These are phyloP conservation scores for Brenthis hecate DNA, from an alignment of 2,888 invertebrate species.

Conservation along the genomic window DNA sequence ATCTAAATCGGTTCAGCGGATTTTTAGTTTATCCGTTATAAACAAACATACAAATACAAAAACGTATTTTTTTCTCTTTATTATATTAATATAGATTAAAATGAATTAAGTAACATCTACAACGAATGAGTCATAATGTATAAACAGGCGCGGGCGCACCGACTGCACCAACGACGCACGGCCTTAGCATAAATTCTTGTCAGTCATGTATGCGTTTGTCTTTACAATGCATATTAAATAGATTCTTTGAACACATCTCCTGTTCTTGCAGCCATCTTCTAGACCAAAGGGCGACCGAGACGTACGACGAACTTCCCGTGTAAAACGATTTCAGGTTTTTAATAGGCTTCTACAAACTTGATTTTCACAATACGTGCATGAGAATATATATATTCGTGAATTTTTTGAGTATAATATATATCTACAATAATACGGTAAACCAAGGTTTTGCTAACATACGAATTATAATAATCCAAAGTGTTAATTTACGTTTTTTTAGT, in stretches of 20 bases:
- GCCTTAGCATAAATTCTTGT: conserved; percentile 44
- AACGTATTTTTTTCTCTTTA: no score
- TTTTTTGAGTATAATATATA: no score
- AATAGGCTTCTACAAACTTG: conserved; percentile 25
- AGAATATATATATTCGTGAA: neutral
- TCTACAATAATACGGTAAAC: no score
- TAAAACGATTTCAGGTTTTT: conserved; percentile 29
- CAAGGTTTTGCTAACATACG: no score
- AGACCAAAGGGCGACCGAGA: conserved; percentile 28
- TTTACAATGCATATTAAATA: conserved; percentile 43
- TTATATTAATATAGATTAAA: no score
- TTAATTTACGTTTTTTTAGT: no score
- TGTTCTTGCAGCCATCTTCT: conserved; percentile 33
- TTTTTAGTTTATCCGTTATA: no score
- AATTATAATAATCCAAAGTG: no score
- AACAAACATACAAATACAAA: no score
- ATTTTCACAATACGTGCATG: neutral
- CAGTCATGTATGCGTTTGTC: conserved; percentile 43
- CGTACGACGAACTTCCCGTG: conserved; percentile 29
- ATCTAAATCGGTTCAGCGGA: no score
- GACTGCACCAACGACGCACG: conserved; percentile 36
- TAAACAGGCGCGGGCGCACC: conserved; percentile 36
- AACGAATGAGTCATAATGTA: conserved; percentile 28
- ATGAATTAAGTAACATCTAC: neutral
- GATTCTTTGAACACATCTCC: conserved; percentile 41